Evolutionary conservation across 2,113 vertebrate species (phyloP), one percentile per base, ranked within the genome.

Genomic region (Sander vitreus): DNA sequence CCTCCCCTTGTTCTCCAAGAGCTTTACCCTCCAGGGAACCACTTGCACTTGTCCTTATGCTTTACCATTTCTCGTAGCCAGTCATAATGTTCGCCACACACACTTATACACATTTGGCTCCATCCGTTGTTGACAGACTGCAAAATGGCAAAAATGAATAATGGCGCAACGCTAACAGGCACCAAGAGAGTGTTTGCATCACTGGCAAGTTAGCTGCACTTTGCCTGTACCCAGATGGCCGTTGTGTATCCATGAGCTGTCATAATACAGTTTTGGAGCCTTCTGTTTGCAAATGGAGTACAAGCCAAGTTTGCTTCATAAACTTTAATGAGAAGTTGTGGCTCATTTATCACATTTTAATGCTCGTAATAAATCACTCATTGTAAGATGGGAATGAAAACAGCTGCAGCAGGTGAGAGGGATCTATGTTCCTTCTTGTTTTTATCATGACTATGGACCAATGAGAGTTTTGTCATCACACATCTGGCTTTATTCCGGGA

Each of bases 321-420:
- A 87, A 78, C 57, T 72, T 87, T 83, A 73, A 86, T 78, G 87
- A 88, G 72, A 47, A 67, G 67, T 77, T 62, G 48, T 68, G 68
- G 73, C 60, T 83, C 73, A 62, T 85, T 85, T 39, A 76, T 90
- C 73, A 85, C 69, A 51, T 78, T 70, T 75, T 71, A 80, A 84
- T 65, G 45, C 51, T 65, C 1, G 5, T 55, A 13, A 67, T 83
- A 45, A 81, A 82, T 89, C 68, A 68, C 50, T 76, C 16, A 67
- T 58, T 13, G 50, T 21, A 39, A 14, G 51, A 33, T 21, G 27
- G n/a, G 36, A 43, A 55, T 13, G 60, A 8, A 74, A 72, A 57
- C 65, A 57, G 51, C 60, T 76, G 62, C 3, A 47, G 58, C 80
- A 87, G 69, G 68, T 88, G 55, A 78, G 43, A 27, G 23, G 8